A percentile compares a stretch with the other conserved stretches of the same genome.
Evolutionary conservation across 2,888 invertebrate species (phyloP).

Genomic region (Trissoscelio sp.): DNA sequence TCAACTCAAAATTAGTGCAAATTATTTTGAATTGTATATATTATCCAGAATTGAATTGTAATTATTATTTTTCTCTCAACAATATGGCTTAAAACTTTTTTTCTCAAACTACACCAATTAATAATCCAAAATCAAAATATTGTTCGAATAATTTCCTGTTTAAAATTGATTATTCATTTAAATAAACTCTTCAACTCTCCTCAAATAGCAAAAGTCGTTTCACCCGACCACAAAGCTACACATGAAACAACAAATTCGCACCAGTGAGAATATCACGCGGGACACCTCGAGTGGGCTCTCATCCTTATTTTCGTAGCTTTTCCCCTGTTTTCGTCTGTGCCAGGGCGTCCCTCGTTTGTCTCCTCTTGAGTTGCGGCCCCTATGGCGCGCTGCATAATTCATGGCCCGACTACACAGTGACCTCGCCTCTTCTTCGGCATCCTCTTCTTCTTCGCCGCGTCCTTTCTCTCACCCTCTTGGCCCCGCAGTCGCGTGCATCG

Average conservation of each 20-base stretch:
- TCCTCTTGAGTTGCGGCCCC: constrained; percentile 75
- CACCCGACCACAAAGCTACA: background rate
- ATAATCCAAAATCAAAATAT: no score
- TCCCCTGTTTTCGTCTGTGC: constrained; percentile 52
- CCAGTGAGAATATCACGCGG: constrained; percentile 7
- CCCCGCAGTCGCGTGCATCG: constrained; percentile 71
- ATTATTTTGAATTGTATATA: no score
- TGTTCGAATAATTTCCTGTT: no score
- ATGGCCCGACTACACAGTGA: constrained; percentile 78
- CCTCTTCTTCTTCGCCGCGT: constrained; percentile 29
- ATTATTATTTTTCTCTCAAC: no score
- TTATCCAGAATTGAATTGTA: no score
- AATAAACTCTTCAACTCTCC: no score
- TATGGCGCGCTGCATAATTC: constrained; percentile 82
- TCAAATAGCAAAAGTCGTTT: background rate
- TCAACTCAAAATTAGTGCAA: no score
- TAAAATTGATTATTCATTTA: no score
- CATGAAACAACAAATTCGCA: constrained; percentile 38
- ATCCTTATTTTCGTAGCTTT: constrained; percentile 54
- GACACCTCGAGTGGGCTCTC: constrained; percentile 20
- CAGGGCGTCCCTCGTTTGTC: constrained; percentile 53
- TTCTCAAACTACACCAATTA: no score
- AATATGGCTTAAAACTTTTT: no score
- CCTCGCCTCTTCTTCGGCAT: constrained; percentile 58
- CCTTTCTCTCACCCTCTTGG: constrained; percentile 55